Percentiles rank a stretch among this genome's conserved stretches.
Evolutionary conservation across 2,888 invertebrate species (phyloP).

Genomic region (Drosophila merina): DNA sequence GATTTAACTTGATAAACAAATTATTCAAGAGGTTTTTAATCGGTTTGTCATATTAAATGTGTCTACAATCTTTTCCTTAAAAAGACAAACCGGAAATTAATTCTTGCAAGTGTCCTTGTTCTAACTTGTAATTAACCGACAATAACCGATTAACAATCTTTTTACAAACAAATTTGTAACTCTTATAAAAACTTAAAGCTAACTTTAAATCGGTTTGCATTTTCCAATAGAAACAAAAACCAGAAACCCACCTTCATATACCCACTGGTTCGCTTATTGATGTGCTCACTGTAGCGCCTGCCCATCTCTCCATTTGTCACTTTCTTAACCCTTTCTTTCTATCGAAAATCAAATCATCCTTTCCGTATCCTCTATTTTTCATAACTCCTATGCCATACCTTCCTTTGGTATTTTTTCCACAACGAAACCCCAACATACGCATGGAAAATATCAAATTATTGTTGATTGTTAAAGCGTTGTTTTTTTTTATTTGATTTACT

Average conservation of each 20-base stretch:
- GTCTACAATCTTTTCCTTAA: background rate
- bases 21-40: background rate
- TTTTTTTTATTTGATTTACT: slow-evolving; percentile 71
- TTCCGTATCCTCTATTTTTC: slow-evolving; percentile 10
- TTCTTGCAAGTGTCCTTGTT: background rate
- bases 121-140: background rate
- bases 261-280: slow-evolving; percentile 50
- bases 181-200: background rate
- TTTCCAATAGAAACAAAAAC: background rate
- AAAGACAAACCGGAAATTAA: background rate
- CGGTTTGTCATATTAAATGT: background rate
- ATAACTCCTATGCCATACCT: slow-evolving; percentile 20
- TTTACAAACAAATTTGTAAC: background rate
- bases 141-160: background rate
- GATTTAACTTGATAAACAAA: slow-evolving; percentile 12
- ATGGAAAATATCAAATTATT: slow-evolving; percentile 80
- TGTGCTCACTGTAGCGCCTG: slow-evolving; percentile 61
- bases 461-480: slow-evolving; percentile 78
- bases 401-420: slow-evolving; percentile 73
- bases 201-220: slow-evolving; percentile 23
- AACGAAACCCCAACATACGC: slow-evolving; percentile 72
- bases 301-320: slow-evolving; percentile 10
- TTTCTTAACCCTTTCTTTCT: slow-evolving; percentile 8
- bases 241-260: slow-evolving; percentile 28
- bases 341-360: slow-evolving; percentile 7